Evolutionary conservation across 2,113 vertebrate genomes (phyloP), one percentile per base, ranked within the genome.

Genomic region (Salvelinus alpinus): DNA sequence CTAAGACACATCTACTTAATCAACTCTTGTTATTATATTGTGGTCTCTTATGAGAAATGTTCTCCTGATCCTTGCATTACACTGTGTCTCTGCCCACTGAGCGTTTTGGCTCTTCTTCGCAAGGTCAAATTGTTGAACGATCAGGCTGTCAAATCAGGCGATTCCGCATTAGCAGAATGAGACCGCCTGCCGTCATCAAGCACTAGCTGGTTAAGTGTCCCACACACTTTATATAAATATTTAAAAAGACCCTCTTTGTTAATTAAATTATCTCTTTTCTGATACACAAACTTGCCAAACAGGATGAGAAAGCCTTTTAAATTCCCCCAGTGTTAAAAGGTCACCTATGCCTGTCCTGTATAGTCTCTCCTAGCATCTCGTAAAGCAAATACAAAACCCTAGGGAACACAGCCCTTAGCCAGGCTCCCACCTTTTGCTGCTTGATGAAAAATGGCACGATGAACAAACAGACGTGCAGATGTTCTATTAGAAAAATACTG

Each of bases 181-280:
- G 89, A 73, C 78, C 82, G 82, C 84, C 81, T 83, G 82, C 84
- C 82, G 82, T 80, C 88, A 87, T 64, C 78, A 73, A 77, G 80
- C 83, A 85, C 68, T 51, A 51, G 48, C 48, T 79, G 64, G 78
- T 82, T 84, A 82, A 86, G 87, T 85, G 86, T 92, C 86, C 86
- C 81, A 83, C 79, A 81, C 78, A 84, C 83, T 87, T 51, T 81
- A 85, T 88, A 90, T 87, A 83, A 91, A 91, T 92, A 91, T 91
- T 93, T 86, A 89, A 90, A 90, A 86, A 86, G 84, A 69, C 75
- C 80, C 85, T 88, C 84, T 87, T 87, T 79, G 83, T 84, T 90
- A 91, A 91, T 91, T 89, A 86, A 90, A 85, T 79, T 22, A 54
- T 79, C 75, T 75, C 79, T 88, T 88, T 84, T 78, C 69, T 34